Evolutionary conservation across 2,797 vertebrate genomes (phyloP).

Genomic region (Amniataba percoides): DNA sequence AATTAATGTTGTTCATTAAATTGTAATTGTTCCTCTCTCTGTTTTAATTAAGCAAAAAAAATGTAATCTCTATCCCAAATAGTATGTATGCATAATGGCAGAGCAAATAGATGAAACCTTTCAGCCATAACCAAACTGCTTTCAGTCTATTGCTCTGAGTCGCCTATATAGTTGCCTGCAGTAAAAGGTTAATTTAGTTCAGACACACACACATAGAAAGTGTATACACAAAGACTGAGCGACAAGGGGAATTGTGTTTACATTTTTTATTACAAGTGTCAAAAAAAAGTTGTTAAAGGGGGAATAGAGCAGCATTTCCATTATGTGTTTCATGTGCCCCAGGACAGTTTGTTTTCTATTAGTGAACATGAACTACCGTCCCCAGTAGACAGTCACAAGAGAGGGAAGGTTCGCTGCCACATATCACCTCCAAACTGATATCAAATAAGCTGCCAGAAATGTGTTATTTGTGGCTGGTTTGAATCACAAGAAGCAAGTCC

Average conservation of each 20-base stretch:
- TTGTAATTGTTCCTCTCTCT: constrained; percentile 62
- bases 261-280: constrained; percentile 73
- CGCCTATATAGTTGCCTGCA: constrained; percentile 65
- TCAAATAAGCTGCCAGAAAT: constrained; percentile 46
- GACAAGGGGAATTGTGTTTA: constrained; percentile 63
- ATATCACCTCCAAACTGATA: constrained; percentile 54
- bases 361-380: constrained; percentile 65
- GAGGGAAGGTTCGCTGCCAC: constrained; percentile 25
- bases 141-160: constrained; percentile 57
- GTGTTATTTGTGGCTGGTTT: constrained; percentile 42
- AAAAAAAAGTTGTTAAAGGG: constrained; percentile 73
- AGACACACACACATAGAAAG: constrained; percentile 21
- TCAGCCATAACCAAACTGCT: constrained; percentile 68
- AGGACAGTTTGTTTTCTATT: constrained; percentile 75
- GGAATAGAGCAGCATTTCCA: constrained; percentile 62
- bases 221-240: constrained; percentile 3
- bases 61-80: constrained; percentile 47
- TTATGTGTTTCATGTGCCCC: constrained; percentile 74
- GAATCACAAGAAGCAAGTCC: constrained; percentile 24
- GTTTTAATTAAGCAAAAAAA: constrained; percentile 70
- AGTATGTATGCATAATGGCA: constrained; percentile 58
- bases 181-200: constrained; percentile 67
- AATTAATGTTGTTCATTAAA: constrained; percentile 74
- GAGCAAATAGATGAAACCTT: constrained; percentile 65
- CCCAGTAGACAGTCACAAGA: constrained; percentile 46